Base-by-base conservation (phyloP, 1,140 invertebrate species). In the Bradynema listronoti region DNA sequence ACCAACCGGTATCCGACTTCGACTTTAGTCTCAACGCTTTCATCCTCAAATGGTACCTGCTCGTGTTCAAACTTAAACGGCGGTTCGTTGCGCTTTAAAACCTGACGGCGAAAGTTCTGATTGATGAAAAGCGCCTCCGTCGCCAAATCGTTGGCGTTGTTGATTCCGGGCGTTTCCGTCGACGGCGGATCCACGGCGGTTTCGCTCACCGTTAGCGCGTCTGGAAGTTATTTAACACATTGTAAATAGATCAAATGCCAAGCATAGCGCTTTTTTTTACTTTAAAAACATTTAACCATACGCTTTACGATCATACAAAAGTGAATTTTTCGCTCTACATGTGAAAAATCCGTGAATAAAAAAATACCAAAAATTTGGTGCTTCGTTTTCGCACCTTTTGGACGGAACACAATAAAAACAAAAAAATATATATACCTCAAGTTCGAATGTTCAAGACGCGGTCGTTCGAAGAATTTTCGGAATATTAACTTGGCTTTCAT, bases 121-220 rank as follows among this genome's bases (percentile, higher is more conserved):
- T 98, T 99, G 70, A 99, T 97, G 75, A 94, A 97, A 0, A 94
- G 97, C 0, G 95, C 95, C 80, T 99, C 95, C 2, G 97, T 83
- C 0, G 92, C 91, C 51, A 99, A 82, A 80, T 95, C 53, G 22
- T 80, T 84, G 0, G 93, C 92, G 0, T 91, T 91, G 79, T 99
- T 99, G 57, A 96, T 84, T 27, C 77, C 79, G 73, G 86, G 90
- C 46, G 88, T 88, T 75, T 99, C 95, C 73, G 93, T 90, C 47
- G 90, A 88, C 0, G 94, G 95, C 5, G 93, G 92, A 69, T 99
- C 94, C 29, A 91, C 87, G 1, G 92, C 92, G 0, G 93, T 97
- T 80, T 99, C 95, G 79, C 94, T 97, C 0, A 99, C 95, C 5
- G 93, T 96, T 43, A 98, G 79, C 64, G 97, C 82, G 83, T 98